Percentiles rank a stretch among this genome's conserved stretches.
These are phyloP conservation scores for Euwallacea fornicatus DNA, from an alignment of 1,140 invertebrate genomes.

Conservation along the genomic window DNA sequence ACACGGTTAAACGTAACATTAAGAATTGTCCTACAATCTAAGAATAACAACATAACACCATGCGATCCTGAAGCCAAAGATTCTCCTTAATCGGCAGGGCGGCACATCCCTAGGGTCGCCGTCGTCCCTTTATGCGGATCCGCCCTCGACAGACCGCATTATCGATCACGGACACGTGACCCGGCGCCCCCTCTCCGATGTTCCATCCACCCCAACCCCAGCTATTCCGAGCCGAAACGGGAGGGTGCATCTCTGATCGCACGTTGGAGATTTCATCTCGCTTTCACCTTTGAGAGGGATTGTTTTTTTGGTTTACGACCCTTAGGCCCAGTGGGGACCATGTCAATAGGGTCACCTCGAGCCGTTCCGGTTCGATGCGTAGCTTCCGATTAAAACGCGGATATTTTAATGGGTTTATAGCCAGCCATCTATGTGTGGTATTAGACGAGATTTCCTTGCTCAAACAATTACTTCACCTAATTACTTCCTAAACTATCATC, in stretches of 20 bases:
- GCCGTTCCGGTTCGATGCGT: slow-evolving; percentile 31
- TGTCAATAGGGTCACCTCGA: slow-evolving; percentile 17
- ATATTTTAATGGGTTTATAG: slow-evolving; percentile 25
- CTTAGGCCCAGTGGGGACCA: not conserved
- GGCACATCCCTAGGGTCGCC: not conserved
- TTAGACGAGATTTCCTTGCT: not conserved
- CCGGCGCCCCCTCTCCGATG: not conserved
- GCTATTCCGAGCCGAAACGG: not conserved
- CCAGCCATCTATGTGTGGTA: not conserved
- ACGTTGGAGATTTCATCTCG: not conserved
- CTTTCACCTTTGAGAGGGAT: not conserved
- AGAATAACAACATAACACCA: no score
- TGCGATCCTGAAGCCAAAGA: no score
- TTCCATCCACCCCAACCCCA: not conserved
- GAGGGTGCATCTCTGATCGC: not conserved
- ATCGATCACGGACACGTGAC: slow-evolving; percentile 40
- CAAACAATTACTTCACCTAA: not conserved
- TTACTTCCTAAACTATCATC: slow-evolving; percentile 1
- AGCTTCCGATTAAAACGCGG: not conserved
- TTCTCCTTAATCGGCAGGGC: no score
- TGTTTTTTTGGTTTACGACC: not conserved
- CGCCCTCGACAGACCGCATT: slow-evolving; percentile 39
- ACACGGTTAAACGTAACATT: no score
- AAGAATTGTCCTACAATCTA: no score
- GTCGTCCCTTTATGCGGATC: slow-evolving; percentile 5